Percentiles rank a stretch among this genome's conserved stretches.
phyloP scores from a whole-genome alignment of 1,140 invertebrate species.

The Adoxophyes honmai region DNA sequence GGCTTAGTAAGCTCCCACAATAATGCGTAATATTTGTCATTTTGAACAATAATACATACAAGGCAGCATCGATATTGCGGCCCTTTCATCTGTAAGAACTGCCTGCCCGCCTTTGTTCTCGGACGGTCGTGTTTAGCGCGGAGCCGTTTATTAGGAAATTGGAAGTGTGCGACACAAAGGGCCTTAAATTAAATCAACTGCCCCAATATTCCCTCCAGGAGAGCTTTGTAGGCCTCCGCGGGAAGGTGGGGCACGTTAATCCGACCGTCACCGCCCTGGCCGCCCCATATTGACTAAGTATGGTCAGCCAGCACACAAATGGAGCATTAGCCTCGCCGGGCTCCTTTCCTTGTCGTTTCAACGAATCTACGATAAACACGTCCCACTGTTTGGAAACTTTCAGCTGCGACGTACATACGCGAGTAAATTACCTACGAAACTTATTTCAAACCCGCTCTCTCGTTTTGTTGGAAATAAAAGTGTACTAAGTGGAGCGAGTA shows the following conservation, averaged over 20 bases:
- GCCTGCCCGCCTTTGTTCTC: constrained; percentile 37
- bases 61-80: constrained; percentile 31
- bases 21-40: constrained; percentile 31
- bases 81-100: constrained; percentile 31
- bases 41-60: constrained; percentile 25
- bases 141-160: constrained; percentile 49
- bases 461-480: constrained; percentile 22
- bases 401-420: not conserved
- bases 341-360: not conserved
- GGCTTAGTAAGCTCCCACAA: constrained; percentile 8
- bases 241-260: constrained; percentile 9
- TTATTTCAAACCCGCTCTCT: constrained; percentile 18
- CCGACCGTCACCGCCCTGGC: constrained; percentile 6
- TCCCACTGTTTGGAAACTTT: not conserved
- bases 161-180: constrained; percentile 49
- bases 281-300: constrained; percentile 20
- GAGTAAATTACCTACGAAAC: not conserved
- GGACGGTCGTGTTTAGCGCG: constrained; percentile 30
- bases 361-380: not conserved
- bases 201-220: constrained; percentile 39
- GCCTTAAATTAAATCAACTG: constrained; percentile 52
- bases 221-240: constrained; percentile 27
- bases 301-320: constrained; percentile 13
- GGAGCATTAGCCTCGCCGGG: not conserved
- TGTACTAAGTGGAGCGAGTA: not conserved